Base-by-base conservation (phyloP, 2,888 invertebrate genomes). In the Oegoconia quadripuncta region DNA sequence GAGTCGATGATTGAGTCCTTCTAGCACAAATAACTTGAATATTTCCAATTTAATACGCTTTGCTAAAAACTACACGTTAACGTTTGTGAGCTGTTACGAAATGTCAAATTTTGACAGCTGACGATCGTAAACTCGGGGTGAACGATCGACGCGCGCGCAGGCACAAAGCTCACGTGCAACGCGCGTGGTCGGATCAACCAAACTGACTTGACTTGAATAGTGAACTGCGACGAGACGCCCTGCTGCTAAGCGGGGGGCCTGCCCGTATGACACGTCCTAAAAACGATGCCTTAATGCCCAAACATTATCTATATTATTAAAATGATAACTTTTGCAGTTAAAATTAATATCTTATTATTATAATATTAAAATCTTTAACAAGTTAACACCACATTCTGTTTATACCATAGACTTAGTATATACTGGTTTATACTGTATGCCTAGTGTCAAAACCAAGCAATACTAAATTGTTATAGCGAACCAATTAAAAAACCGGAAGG, bases 21-120 rank as follows among this genome's bases (percentile, higher is more conserved):
- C 37, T n/a, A 29, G 17, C 22, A n/a, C n/a, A n/a, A 37, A 27
- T 20, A 38, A 44, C 27, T 33, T 16, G 34, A 23, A 34, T 39
- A 14, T 23, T n/a, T 29, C 17, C 28, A 52, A 50, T 52, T 49
- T 52, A 49, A 52, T 50, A 44, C 50, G 57, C 57, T 53, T 56
- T 58, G 58, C 55, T 56, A 60, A 64, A 59, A 56, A 58, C 53
- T 56, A 54, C 54, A 51, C 50, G 48, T 47, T 50, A 55, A 59
- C 48, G 55, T 58, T 55, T 48, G 47, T 50, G 46, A 46, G 52
- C 51, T 60, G 62, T 74, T 74, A 70, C 64, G 75, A 72, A 75
- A 76, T 71, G 75, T 78, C 73, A 74, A 64, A 67, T 60, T 70
- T 66, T 83, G 79, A 83, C 86, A 83, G 83, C 67, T 75, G 75